phyloP scores from a whole-genome alignment of 2,888 invertebrate genomes.

The Amitus sp. region DNA sequence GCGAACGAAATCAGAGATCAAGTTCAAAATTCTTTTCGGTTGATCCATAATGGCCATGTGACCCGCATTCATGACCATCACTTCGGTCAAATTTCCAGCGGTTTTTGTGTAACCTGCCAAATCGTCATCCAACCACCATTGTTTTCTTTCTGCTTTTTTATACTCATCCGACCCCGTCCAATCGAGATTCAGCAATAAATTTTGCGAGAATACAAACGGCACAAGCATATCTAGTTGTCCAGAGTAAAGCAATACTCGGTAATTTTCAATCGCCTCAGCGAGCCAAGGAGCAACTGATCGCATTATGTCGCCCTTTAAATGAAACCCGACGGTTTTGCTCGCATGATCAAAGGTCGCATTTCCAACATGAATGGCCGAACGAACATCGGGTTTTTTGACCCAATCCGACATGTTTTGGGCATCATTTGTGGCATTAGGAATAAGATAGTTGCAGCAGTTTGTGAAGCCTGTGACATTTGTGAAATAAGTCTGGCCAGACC shows the following conservation, averaged over 20 bases:
- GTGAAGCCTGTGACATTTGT: conserved; percentile 80
- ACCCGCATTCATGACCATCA: conserved; percentile 66
- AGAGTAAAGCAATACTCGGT: conserved; percentile 83
- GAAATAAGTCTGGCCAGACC: conserved; percentile 72
- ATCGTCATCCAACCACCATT: conserved; percentile 63
- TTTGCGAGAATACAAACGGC: conserved; percentile 85
- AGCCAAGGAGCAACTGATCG: conserved; percentile 81
- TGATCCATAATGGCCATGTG: conserved; percentile 68
- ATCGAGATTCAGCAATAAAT: conserved; percentile 73
- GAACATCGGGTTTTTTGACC: conserved; percentile 72
- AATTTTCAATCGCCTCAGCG: conserved; percentile 74
- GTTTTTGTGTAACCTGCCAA: conserved; percentile 65
- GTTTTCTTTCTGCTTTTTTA: conserved; percentile 56
- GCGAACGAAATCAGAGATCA: conserved; percentile 61
- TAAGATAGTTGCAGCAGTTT: conserved; percentile 80
- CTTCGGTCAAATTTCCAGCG: conserved; percentile 61
- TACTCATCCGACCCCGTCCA: conserved; percentile 66
- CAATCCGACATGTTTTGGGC: conserved; percentile 71
- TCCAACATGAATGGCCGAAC: conserved; percentile 87
- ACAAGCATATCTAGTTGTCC: conserved; percentile 93
- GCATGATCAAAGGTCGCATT: conserved; percentile 76
- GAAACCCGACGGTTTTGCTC: conserved; percentile 72
- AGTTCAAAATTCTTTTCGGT: conserved; percentile 66
- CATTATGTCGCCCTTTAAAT: conserved; percentile 82
- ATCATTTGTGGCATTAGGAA: conserved; percentile 70